phyloP scores from a whole-genome alignment of 2,797 vertebrate species.

The Hozukius guyotensis region DNA sequence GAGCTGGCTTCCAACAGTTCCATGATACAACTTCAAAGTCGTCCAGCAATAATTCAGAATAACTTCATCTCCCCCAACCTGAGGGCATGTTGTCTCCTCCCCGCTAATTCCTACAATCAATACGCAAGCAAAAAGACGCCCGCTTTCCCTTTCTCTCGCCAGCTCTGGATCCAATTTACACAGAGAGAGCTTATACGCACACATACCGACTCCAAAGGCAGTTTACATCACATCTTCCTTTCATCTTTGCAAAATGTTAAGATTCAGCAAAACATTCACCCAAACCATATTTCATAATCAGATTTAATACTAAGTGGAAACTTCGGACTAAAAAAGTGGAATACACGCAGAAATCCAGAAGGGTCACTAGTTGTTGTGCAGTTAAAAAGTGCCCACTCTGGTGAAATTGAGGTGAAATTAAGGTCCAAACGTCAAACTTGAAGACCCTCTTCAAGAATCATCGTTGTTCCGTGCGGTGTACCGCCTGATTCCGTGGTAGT shows the following conservation, averaged over 20 bases:
- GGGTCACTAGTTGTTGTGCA: background rate
- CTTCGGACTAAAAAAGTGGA: slow-evolving; percentile 9
- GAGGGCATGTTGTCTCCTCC: slow-evolving; percentile 68
- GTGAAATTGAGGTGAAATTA: slow-evolving; percentile 7
- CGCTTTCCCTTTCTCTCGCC: slow-evolving; percentile 53
- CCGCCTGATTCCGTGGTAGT: background rate
- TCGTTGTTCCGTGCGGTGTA: slow-evolving; percentile 24
- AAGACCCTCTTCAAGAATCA: background rate
- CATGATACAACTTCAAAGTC: slow-evolving; percentile 75
- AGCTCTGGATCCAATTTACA: slow-evolving; percentile 65
- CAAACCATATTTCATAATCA: slow-evolving; percentile 44
- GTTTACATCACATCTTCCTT: slow-evolving; percentile 69
- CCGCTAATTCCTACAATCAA: slow-evolving; percentile 72
- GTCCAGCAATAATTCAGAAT: slow-evolving; percentile 64
- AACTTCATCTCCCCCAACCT: slow-evolving; percentile 70
- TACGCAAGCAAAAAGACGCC: slow-evolving; percentile 62
- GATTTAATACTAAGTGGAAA: slow-evolving; percentile 38
- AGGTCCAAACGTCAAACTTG: slow-evolving; percentile 21
- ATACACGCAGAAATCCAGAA: background rate
- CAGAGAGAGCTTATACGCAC: slow-evolving; percentile 24
- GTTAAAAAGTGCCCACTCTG: background rate
- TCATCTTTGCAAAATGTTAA: slow-evolving; percentile 60
- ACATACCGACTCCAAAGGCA: slow-evolving; percentile 29
- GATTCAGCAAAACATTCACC: slow-evolving; percentile 51
- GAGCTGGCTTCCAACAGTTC: slow-evolving; percentile 47